These are phyloP conservation scores for Cliona cf. orientalis DNA, from an alignment of 37 sponge, comb jelly and placozoan species.

Conservation along the genomic window DNA sequence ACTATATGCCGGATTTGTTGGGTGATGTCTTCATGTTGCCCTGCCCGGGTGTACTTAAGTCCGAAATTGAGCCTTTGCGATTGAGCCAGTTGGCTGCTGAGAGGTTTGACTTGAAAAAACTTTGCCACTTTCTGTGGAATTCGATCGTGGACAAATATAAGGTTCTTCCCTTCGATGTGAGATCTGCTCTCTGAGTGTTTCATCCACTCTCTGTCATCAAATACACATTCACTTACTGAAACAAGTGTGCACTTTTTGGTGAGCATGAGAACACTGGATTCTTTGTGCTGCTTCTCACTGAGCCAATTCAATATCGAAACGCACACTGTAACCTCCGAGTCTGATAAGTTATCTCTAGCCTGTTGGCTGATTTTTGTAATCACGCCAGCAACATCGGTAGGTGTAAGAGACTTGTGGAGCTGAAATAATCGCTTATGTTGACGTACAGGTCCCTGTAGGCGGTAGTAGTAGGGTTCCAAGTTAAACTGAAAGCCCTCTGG, in stretches of 20 bases:
- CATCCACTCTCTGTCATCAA: slow-evolving; percentile 66
- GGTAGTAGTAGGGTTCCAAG: no score
- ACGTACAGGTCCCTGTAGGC: no score
- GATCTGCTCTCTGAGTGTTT: neutral
- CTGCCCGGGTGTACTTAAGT: slow-evolving; percentile 32
- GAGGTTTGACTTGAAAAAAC: slow-evolving; percentile 56
- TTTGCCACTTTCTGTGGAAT: slow-evolving; percentile 31
- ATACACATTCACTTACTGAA: slow-evolving; percentile 43
- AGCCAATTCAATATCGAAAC: slow-evolving; percentile 36
- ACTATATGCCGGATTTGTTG: slow-evolving; percentile 58
- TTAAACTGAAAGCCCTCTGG: neutral
- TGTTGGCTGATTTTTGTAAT: no score
- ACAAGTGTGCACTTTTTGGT: slow-evolving; percentile 23
- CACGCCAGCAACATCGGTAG: no score
- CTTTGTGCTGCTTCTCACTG: neutral
- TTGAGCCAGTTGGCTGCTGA: slow-evolving; percentile 52
- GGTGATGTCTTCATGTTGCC: slow-evolving; percentile 69
- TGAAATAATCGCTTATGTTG: no score
- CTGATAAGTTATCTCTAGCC: no score
- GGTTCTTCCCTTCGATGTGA: neutral
- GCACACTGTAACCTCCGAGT: no score
- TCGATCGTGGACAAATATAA: slow-evolving; percentile 14
- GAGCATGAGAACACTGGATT: slow-evolving; percentile 31
- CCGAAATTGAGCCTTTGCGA: slow-evolving; percentile 36
- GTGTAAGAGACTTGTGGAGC: no score